phyloP scores from a whole-genome alignment of 2,797 vertebrate genomes.

The Smutsia temminckii region DNA sequence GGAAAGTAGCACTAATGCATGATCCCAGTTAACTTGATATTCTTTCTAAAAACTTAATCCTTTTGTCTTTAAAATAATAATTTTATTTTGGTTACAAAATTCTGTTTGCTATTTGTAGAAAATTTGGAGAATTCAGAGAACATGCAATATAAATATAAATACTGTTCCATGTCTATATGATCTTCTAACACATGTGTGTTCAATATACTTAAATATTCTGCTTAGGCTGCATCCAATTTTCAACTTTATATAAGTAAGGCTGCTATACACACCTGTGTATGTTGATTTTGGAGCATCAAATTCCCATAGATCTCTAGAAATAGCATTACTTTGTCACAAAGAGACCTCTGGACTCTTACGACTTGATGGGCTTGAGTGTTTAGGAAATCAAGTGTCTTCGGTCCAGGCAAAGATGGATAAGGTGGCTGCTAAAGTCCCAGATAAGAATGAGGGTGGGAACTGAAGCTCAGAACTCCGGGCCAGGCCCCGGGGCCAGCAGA shows the following conservation, averaged over 20 bases:
- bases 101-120: background rate
- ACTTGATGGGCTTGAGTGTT: background rate
- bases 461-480: background rate
- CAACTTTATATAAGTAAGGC: background rate
- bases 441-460: background rate
- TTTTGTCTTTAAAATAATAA: background rate
- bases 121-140: background rate
- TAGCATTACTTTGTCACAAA: background rate
- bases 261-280: background rate
- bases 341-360: background rate
- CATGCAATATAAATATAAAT: background rate
- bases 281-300: background rate
- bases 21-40: background rate
- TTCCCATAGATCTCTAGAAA: background rate
- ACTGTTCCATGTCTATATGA: background rate
- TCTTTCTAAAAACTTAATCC: background rate
- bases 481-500: background rate
- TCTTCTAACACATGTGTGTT: background rate
- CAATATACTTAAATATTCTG: background rate
- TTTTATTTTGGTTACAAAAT: background rate
- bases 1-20: background rate
- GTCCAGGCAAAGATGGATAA: too few relatives aligned
- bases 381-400: background rate
- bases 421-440: rapidly evolving
- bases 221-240: background rate